These are phyloP conservation scores for Xenopus tropicalis DNA, from an alignment of 2,113 vertebrate species.

Conservation along the genomic window UCB_Xtro_10.0 CM004443.2:157930501-157931000, in stretches of 20 bases:
- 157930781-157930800: constrained; percentile 54
- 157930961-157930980: constrained; percentile 31
- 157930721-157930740: constrained; percentile 45
- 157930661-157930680: constrained; percentile 27
- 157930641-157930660: background rate
- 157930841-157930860: constrained; percentile 47
- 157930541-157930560: too few relatives aligned
- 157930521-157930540: too few relatives aligned
- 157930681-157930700: constrained; percentile 18
- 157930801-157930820: constrained; percentile 62
- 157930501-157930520: too few relatives aligned
- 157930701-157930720: constrained; percentile 11
- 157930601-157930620: too few relatives aligned
- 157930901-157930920: constrained; percentile 43
- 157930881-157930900: constrained; percentile 49
- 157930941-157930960: constrained; percentile 22
- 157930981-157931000: constrained; percentile 45
- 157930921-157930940: constrained; percentile 44
- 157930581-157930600: too few relatives aligned
- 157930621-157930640: background rate
- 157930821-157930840: constrained; percentile 30
- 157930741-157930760: constrained; percentile 36
- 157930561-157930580: too few relatives aligned
- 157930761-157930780: constrained; percentile 62
- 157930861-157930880: constrained; percentile 42